phyloP scores from a whole-genome alignment of 2,888 invertebrate species.

The Aporophyla nigra region DNA sequence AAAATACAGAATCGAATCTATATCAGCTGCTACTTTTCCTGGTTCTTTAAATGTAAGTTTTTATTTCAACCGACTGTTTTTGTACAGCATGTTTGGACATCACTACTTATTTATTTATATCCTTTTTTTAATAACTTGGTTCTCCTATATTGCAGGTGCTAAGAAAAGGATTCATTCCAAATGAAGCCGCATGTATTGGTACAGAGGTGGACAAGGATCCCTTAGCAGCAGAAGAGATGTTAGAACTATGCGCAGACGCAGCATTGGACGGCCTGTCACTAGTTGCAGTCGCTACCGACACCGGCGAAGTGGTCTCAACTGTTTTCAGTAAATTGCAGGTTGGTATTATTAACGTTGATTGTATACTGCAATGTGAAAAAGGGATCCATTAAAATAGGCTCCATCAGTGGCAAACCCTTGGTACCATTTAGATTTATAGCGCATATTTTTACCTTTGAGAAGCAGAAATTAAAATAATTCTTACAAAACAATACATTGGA shows the following conservation, averaged over 20 bases:
- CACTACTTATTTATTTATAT: no score
- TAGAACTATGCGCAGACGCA: slow-evolving; percentile 91
- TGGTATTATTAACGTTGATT: background rate
- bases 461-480: background rate
- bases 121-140: no score
- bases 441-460: background rate
- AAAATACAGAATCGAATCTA: slow-evolving; percentile 89
- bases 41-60: slow-evolving; percentile 90
- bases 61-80: background rate
- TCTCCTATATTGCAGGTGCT: slow-evolving; percentile 79
- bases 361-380: background rate
- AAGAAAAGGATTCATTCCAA: slow-evolving; percentile 90
- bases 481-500: background rate
- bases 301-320: slow-evolving; percentile 90
- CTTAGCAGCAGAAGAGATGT: slow-evolving; percentile 90
- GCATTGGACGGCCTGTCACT: slow-evolving; percentile 92
- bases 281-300: slow-evolving; percentile 90
- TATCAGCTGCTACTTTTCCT: slow-evolving; percentile 90
- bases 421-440: no score
- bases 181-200: slow-evolving; percentile 91
- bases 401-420: no score
- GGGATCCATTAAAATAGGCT: rapidly evolving
- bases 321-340: slow-evolving; percentile 94
- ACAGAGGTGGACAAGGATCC: slow-evolving; percentile 91
- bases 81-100: background rate